A percentile compares a stretch with the other conserved stretches of the same genome.
These are phyloP conservation scores for Cyrtorhinus lividipennis DNA, from an alignment of 1,140 invertebrate species.

Conservation along the genomic window DNA sequence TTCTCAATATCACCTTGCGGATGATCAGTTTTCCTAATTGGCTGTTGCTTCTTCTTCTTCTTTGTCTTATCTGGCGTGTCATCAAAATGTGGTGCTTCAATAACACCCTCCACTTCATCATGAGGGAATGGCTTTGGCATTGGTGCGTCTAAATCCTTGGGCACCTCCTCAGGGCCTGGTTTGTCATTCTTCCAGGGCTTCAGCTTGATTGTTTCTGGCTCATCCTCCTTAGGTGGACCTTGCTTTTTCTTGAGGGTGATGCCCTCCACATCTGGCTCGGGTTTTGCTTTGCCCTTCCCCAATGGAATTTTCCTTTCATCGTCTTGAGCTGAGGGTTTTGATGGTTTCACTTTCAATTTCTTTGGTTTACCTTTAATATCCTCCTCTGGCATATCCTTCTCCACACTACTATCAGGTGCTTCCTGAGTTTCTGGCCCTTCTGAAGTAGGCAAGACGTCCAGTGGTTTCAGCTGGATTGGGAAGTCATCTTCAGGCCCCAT, in stretches of 20 bases:
- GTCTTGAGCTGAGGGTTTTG: conserved; percentile 22
- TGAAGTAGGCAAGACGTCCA: conserved; percentile 24
- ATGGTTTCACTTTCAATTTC: conserved; percentile 21
- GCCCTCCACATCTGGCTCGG: conserved; percentile 29
- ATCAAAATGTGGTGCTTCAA: not conserved
- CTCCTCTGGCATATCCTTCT: conserved; percentile 18
- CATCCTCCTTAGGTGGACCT: conserved; percentile 28
- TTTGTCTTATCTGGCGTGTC: conserved; percentile 10
- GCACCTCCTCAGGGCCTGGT: conserved; percentile 24
- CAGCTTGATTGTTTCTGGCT: conserved; percentile 25
- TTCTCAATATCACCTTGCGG: too few species aligned
- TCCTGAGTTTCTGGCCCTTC: conserved; percentile 20
- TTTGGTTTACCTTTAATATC: conserved; percentile 25
- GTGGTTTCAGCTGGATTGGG: conserved; percentile 23
- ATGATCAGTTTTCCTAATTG: conserved; percentile 19
- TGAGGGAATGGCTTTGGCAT: conserved; percentile 29
- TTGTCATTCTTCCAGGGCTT: conserved; percentile 25
- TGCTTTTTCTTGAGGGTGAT: conserved; percentile 32
- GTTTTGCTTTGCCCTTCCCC: conserved; percentile 30
- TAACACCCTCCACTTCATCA: conserved; percentile 27
- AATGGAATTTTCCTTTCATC: conserved; percentile 32
- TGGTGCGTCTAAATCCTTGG: conserved; percentile 20
- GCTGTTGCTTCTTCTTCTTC: conserved; percentile 26
- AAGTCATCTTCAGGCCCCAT: conserved; percentile 23
- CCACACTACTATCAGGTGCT: conserved; percentile 15